Evolutionary conservation across 1,140 invertebrate genomes (phyloP).

Genomic region (Cylas formicarius): DNA sequence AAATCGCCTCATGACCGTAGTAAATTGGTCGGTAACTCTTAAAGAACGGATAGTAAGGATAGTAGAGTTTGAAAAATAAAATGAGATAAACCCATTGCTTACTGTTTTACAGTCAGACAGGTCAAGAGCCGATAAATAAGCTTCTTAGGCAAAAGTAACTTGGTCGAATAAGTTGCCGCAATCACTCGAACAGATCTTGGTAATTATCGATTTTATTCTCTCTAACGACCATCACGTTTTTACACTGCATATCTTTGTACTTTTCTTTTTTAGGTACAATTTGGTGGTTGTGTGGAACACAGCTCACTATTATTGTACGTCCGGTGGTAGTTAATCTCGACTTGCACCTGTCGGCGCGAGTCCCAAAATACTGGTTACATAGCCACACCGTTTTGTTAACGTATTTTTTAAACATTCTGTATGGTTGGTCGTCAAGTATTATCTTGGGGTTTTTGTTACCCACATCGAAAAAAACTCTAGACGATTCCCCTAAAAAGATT

Average conservation of each 20-base stretch:
- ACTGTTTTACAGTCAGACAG: no score
- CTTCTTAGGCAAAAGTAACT: no score
- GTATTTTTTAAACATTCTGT: conserved; percentile 23
- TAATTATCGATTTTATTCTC: no score
- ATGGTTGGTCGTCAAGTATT: conserved; percentile 26
- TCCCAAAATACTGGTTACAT: conserved; percentile 29
- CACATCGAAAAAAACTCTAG: conserved; percentile 24
- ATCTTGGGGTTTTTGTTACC: conserved; percentile 31
- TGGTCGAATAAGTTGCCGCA: no score
- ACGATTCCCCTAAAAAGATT: conserved; percentile 4
- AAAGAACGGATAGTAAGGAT: no score
- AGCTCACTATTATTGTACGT: conserved; percentile 21
- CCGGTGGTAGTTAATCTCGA: conserved; percentile 27
- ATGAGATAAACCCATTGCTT: no score
- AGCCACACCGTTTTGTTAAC: conserved; percentile 26
- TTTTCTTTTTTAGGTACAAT: conserved; percentile 17
- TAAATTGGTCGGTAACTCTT: no score
- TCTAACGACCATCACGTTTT: conserved; percentile 21
- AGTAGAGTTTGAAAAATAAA: no score
- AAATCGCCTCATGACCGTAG: no score
- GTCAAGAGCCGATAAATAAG: no score
- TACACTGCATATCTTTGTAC: conserved; percentile 20
- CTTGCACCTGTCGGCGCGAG: conserved; percentile 24
- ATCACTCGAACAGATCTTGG: no score
- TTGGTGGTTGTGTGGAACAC: conserved; percentile 22